Conservation (phyloP, 2,797 vertebrate genomes). For the Rhincodon typus region DNA sequence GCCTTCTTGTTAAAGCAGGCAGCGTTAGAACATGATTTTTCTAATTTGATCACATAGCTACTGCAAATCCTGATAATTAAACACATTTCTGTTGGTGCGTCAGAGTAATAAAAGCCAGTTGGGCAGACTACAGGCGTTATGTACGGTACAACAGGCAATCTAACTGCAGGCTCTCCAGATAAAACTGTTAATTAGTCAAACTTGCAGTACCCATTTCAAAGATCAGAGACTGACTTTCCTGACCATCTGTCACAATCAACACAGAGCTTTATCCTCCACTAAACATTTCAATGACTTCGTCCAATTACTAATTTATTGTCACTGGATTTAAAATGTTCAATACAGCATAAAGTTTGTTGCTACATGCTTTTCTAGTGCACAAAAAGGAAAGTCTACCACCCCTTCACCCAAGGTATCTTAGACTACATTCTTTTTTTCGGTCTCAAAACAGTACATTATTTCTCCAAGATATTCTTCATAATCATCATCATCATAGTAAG, state of each 20-base stretch:
- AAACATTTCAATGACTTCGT: slow-evolving; percentile 5
- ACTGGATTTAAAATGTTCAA: not conserved
- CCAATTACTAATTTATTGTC: no score
- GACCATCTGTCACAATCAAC: slow-evolving; percentile 25
- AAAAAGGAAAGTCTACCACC: not conserved
- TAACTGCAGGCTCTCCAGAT: slow-evolving; percentile 1
- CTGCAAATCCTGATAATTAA: slow-evolving; percentile 35
- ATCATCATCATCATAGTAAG: not conserved
- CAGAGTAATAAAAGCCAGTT: not conserved
- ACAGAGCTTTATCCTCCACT: not conserved
- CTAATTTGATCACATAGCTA: not conserved
- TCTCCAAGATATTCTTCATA: not conserved
- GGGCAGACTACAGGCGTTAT: not conserved
- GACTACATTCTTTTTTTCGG: not conserved
- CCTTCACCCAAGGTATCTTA: not conserved
- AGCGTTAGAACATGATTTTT: not conserved
- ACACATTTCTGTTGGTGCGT: slow-evolving; percentile 23
- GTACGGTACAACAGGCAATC: slow-evolving; percentile 3
- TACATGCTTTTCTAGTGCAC: not conserved
- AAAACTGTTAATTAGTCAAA: slow-evolving; percentile 35
- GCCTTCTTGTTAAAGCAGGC: not conserved
- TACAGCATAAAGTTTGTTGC: not conserved
- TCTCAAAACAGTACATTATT: not conserved
- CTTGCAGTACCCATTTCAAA: not conserved
- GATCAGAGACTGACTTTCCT: slow-evolving; percentile 31